phyloP scores from a whole-genome alignment of 2,797 vertebrate genomes.

The Arremon aurantiirostris region DNA sequence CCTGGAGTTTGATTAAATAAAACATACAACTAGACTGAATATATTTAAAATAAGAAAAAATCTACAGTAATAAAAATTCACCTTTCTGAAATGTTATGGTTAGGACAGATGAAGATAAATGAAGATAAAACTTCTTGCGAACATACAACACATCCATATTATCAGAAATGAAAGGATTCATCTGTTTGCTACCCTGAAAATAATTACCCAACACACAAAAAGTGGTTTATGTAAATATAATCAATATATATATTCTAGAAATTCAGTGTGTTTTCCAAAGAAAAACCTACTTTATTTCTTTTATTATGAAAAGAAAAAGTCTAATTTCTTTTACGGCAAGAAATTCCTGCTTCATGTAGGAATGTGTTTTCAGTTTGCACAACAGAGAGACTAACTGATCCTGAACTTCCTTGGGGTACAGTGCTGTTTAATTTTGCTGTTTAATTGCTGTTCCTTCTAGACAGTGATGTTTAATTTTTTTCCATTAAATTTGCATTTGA shows the following conservation, averaged over 20 bases:
- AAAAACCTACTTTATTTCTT: background rate
- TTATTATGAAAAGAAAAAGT: background rate
- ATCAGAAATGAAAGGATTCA: background rate
- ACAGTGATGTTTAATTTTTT: background rate
- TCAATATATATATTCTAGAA: background rate
- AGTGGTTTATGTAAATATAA: background rate
- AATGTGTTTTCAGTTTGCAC: background rate
- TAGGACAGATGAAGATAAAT: background rate
- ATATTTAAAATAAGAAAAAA: background rate
- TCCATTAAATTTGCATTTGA: background rate
- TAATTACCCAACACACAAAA: background rate
- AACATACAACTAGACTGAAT: background rate
- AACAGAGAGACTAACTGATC: background rate
- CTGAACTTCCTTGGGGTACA: background rate
- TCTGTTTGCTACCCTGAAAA: background rate
- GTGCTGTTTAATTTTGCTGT: background rate
- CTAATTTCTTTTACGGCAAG: rapidly evolving
- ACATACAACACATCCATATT: background rate
- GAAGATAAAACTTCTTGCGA: background rate
- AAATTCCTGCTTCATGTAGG: background rate
- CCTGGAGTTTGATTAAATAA: background rate
- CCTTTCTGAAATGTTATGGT: background rate
- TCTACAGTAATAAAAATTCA: background rate
- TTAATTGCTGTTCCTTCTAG: background rate
- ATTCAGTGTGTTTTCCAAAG: background rate